Percentiles rank a stretch among this genome's conserved stretches.
Evolutionary conservation across 2,797 vertebrate genomes (phyloP).

Genomic region (Carapus acus): DNA sequence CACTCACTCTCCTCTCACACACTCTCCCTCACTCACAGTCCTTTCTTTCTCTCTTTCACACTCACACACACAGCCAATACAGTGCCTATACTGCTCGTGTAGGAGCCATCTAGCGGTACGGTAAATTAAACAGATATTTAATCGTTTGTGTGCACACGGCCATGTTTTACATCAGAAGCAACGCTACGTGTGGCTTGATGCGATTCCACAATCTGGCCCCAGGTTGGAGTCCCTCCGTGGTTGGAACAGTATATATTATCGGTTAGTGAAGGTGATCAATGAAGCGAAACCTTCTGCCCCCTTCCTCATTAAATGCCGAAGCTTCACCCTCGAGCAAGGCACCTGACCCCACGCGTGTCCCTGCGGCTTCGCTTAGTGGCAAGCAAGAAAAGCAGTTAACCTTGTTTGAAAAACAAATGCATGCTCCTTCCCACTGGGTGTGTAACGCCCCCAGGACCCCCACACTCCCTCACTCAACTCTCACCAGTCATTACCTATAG

Average conservation of each 20-base stretch:
- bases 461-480: conserved; percentile 36
- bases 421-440: conserved; percentile 8
- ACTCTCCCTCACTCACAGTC: conserved; percentile 1
- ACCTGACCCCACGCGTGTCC: conserved; percentile 16
- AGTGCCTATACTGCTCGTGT: conserved; percentile 15
- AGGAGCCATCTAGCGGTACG: conserved; percentile 45
- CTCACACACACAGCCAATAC: conserved; percentile 16
- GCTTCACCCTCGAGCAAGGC: conserved; percentile 15
- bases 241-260: not conserved
- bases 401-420: not conserved
- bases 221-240: not conserved
- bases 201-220: not conserved
- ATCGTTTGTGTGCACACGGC: too few relatives aligned
- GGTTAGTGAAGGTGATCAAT: conserved; percentile 1
- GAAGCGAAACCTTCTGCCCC: not conserved
- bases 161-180: too few relatives aligned
- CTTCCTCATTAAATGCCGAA: conserved; percentile 18
- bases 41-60: not conserved
- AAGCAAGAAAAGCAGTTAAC: conserved; percentile 38
- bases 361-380: conserved; percentile 7
- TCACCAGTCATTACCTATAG: conserved; percentile 16
- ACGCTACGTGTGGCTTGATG: too few relatives aligned
- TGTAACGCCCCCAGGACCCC: conserved; percentile 17
- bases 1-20: not conserved
- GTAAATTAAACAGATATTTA: too few relatives aligned